These are phyloP conservation scores for Aethina tumida DNA, from an alignment of 1,140 invertebrate species.

Conservation along the genomic window DNA sequence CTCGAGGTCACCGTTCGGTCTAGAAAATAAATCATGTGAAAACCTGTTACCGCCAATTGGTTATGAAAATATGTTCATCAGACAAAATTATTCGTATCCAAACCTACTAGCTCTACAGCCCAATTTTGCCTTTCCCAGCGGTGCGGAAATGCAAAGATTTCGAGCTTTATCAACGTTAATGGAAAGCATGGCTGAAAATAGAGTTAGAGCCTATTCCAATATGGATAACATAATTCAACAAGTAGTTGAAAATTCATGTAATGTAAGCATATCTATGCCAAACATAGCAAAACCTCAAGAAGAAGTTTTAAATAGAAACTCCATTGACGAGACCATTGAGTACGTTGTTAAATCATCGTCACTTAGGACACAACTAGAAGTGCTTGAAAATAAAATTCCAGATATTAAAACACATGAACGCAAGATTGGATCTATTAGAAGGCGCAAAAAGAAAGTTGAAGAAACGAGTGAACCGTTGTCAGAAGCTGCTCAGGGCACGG, in stretches of 20 bases:
- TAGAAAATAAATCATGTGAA: no score
- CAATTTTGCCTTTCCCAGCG: no score
- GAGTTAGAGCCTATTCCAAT: neutral
- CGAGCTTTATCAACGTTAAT: no score
- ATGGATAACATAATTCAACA: constrained; percentile 18
- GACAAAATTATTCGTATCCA: no score
- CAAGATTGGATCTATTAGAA: constrained; percentile 6
- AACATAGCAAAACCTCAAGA: neutral
- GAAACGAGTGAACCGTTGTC: neutral
- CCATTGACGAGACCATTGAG: constrained; percentile 21
- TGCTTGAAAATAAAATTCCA: neutral
- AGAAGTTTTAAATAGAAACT: constrained; percentile 9
- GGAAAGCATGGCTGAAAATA: no score
- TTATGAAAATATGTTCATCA: no score
- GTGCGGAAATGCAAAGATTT: no score
- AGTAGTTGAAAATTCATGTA: constrained; percentile 11
- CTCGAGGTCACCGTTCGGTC: no score
- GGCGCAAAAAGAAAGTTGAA: constrained; percentile 1
- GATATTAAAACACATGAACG: neutral
- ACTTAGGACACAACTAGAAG: constrained; percentile 2
- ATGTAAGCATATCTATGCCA: neutral
- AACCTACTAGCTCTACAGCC: no score
- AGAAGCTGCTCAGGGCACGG: neutral
- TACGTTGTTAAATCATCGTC: constrained; percentile 12
- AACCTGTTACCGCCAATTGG: no score